Conservation (phyloP, 2,113 vertebrate genomes). For the Heloderma charlesbogerti region DNA sequence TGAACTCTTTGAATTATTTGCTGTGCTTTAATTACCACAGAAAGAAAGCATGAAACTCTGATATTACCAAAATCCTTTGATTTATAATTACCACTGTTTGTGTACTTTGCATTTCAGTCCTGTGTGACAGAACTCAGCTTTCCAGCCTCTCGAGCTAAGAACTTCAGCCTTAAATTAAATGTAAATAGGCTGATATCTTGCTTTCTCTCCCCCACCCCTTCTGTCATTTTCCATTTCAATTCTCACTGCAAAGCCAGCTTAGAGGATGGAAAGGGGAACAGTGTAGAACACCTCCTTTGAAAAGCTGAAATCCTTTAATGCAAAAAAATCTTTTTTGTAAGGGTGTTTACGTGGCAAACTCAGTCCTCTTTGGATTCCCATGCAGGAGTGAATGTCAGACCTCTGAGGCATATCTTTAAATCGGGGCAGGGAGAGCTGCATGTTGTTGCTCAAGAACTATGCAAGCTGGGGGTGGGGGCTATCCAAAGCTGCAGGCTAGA, state of each 20-base stretch:
- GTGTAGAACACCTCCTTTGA: conserved; percentile 15
- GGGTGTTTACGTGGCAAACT: conserved; percentile 34
- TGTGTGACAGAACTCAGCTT: conserved; percentile 20
- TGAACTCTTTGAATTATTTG: conserved; percentile 60
- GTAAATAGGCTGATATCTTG: conserved; percentile 60
- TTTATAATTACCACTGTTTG: conserved; percentile 53
- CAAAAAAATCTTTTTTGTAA: conserved; percentile 26
- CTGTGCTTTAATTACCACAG: conserved; percentile 65
- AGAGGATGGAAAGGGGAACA: conserved; percentile 25
- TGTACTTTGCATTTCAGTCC: conserved; percentile 27
- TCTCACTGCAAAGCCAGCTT: conserved; percentile 15
- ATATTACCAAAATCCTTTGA: conserved; percentile 58
- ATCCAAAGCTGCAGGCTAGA: too few relatives aligned
- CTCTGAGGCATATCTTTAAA: rapidly evolving
- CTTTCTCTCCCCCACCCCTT: neutral
- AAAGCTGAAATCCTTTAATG: conserved; percentile 31
- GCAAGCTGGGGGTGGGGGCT: too few relatives aligned
- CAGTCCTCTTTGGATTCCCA: conserved; percentile 26
- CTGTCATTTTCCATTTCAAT: conserved; percentile 47
- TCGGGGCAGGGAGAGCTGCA: neutral
- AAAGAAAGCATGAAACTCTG: conserved; percentile 51
- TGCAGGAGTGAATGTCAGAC: neutral
- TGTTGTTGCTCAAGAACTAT: neutral
- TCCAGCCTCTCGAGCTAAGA: conserved; percentile 29
- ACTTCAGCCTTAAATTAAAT: conserved; percentile 67